phyloP scores from a whole-genome alignment of 1,140 invertebrate genomes.

The Diachasmimorpha longicaudata region DNA sequence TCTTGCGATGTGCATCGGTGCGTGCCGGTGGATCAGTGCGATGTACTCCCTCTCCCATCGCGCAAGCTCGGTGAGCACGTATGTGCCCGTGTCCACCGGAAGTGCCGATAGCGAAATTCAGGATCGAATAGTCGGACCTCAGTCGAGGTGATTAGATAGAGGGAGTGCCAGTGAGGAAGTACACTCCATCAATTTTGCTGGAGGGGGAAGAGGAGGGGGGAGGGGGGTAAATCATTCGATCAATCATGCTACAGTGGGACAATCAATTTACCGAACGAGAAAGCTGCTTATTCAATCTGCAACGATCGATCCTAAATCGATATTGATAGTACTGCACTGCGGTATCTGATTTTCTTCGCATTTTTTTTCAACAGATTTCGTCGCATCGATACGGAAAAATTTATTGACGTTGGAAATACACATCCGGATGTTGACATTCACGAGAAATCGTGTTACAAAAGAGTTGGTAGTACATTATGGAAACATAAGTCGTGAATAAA shows the following conservation, averaged over 20 bases:
- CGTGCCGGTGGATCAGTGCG: neutral
- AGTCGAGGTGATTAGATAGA: neutral
- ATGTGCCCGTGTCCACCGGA: neutral
- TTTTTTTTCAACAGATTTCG: neutral
- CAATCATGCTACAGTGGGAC: neutral
- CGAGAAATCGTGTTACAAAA: neutral
- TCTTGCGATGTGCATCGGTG: constrained; percentile 3
- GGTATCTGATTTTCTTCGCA: neutral
- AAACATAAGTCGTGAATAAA: neutral
- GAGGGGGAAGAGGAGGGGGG: neutral
- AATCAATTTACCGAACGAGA: neutral
- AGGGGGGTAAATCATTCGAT: neutral
- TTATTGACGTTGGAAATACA: neutral
- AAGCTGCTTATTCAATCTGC: neutral
- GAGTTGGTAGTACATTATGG: neutral
- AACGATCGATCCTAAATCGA: neutral
- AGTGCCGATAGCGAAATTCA: neutral
- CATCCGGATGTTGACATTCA: neutral
- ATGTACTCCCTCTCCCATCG: neutral
- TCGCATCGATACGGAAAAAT: neutral
- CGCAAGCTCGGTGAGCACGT: neutral
- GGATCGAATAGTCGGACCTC: neutral
- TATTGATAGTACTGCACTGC: neutral
- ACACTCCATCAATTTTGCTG: neutral
- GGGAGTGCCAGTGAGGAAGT: neutral